Evolutionary conservation across 1,140 invertebrate genomes (phyloP).

Genomic region (Macrosteles quadrilineatus): DNA sequence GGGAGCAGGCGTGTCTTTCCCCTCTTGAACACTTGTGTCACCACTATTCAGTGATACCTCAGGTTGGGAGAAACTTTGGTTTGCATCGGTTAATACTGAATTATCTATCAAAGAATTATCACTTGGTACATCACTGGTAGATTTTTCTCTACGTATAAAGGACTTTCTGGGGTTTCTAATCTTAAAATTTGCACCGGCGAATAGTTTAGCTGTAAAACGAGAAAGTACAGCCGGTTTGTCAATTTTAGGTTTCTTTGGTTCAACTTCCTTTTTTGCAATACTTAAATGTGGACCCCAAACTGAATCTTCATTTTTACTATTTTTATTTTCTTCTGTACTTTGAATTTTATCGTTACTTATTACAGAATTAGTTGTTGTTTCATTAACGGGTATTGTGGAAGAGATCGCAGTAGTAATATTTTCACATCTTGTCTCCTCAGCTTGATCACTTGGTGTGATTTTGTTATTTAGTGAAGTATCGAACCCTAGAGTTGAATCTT

Average conservation of each 20-base stretch:
- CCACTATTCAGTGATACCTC: not conserved
- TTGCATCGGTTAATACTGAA: not conserved
- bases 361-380: too few relatives aligned
- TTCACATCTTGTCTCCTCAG: too few relatives aligned
- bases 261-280: conserved; percentile 46
- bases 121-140: not conserved
- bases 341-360: too few relatives aligned
- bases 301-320: not conserved
- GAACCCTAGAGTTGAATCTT: not conserved
- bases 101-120: not conserved
- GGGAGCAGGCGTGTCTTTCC: conserved; percentile 22
- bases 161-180: conserved; percentile 74
- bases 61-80: conserved; percentile 39
- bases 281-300: conserved; percentile 63
- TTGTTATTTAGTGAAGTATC: not conserved
- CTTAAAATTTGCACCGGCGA: conserved; percentile 64
- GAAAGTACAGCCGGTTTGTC: conserved; percentile 50
- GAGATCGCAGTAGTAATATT: not conserved
- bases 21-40: conserved; percentile 13
- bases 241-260: conserved; percentile 45
- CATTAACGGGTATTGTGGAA: not conserved
- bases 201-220: conserved; percentile 68
- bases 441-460: not conserved
- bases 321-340: not conserved
- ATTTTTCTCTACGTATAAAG: conserved; percentile 30